Base-by-base conservation (phyloP, 2,888 invertebrate genomes). In the Catocala nupta region DNA sequence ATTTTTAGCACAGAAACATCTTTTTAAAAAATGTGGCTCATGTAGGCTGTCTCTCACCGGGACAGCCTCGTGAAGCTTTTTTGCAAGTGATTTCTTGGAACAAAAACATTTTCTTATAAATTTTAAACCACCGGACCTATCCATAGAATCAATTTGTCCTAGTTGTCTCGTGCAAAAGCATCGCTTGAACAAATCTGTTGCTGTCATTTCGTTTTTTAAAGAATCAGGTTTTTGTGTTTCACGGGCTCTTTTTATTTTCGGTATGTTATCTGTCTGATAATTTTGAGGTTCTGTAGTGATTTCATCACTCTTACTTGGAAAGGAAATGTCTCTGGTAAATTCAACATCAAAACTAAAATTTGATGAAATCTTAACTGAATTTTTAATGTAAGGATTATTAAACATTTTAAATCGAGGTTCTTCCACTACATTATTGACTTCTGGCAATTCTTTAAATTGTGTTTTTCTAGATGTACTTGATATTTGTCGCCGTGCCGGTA, bases 291-390 rank as follows among this genome's bases (percentile, higher is more conserved):
- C 34, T 51, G 43, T 42, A 8, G 34, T 50, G 25, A 58, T 51
- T 51, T 50, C 57, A 34, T 51, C 44, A 10, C 43, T 50, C 5
- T 58, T 51, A 8, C 34, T 25, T 9, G 55, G 64, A 25, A 71
- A 63, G 12, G 55, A 25, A 45, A 50, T n/a, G 47, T 78, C 77
- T 75, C 71, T 78, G 39, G 44, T 73, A 68, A 77, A 73, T 51
- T 76, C 79, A 16, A 77, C 44, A 58, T 71, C 63, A 49, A 77
- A 70, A 59, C 61, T 71, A 36, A 65, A 67, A 47, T 71, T 63
- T 8, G 78, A 80, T 42, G 59, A 16, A 44, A 80, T 73, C 65
- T 43, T 77, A 9, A 79, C 77, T 2, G 64, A 58, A 51, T 79
- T 62, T 60, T 52, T 76, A 12, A 48, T 50, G 51, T 52, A 16